Percentiles rank a stretch among this genome's conserved stretches.
Evolutionary conservation across 53 echinoderm and acorn worm species (phyloP).

Genomic region (Arbacia lixula): DNA sequence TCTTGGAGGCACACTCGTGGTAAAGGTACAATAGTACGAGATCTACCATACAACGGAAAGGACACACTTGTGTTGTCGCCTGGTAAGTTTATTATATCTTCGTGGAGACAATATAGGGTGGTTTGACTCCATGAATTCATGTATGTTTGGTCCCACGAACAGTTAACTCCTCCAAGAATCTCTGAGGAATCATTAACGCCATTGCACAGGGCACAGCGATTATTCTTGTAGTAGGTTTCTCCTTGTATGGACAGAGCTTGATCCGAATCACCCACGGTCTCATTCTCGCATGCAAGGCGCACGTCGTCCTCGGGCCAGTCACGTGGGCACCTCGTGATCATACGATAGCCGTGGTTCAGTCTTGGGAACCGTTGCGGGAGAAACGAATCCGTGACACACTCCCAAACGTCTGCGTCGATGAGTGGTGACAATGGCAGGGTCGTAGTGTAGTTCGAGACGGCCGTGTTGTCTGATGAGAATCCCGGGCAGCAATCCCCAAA

Average conservation of each 20-base stretch:
- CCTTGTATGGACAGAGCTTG: neutral
- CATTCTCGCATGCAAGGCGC: slow-evolving; percentile 8
- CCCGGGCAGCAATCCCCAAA: slow-evolving; percentile 32
- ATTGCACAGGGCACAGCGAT: no score
- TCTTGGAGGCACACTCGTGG: slow-evolving; percentile 9
- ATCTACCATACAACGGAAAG: no score
- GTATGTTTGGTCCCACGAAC: no score
- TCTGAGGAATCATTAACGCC: no score
- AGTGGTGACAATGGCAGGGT: no score
- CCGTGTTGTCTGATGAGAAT: neutral
- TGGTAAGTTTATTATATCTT: no score
- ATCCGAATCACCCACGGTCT: neutral
- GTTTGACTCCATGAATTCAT: no score
- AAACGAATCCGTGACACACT: slow-evolving; percentile 5
- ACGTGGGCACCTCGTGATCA: neutral
- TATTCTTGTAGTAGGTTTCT: no score
- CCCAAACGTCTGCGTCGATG: slow-evolving; percentile 2
- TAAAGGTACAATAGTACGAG: slow-evolving; percentile 1
- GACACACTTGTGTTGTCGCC: no score
- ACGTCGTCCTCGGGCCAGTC: slow-evolving; percentile 22
- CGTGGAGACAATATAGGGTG: no score
- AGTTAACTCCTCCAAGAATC: no score
- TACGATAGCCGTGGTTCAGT: slow-evolving; percentile 23
- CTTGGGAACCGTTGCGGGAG: slow-evolving; percentile 4
- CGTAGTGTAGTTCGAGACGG: neutral